phyloP scores from a whole-genome alignment of 2,113 vertebrate genomes.

The Tetrax tetrax region DNA sequence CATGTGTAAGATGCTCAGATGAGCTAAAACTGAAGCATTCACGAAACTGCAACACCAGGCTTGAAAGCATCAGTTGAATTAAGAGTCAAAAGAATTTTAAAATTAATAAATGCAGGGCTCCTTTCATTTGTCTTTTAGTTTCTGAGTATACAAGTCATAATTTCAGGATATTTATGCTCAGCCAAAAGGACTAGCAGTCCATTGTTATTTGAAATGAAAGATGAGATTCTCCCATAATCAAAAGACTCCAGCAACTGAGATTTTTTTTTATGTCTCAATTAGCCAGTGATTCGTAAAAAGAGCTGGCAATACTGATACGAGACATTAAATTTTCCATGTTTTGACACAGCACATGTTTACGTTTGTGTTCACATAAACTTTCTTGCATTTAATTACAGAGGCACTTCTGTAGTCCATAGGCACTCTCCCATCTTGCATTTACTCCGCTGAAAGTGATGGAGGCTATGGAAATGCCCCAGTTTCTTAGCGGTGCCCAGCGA shows the following conservation, averaged over 20 bases:
- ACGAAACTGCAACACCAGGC: background rate
- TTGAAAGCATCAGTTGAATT: background rate
- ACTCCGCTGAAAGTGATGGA: background rate
- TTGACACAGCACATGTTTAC: background rate
- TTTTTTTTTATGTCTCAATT: background rate
- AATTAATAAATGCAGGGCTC: background rate
- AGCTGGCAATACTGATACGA: background rate
- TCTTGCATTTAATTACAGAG: background rate
- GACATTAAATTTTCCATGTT: background rate
- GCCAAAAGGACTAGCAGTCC: background rate
- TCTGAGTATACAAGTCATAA: background rate
- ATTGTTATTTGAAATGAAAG: background rate
- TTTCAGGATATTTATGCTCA: background rate
- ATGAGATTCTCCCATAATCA: background rate
- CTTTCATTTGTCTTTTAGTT: conserved; percentile 2
- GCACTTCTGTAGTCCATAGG: background rate
- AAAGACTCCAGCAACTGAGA: background rate
- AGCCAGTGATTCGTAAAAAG: background rate
- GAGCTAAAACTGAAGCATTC: background rate
- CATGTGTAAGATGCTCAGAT: background rate
- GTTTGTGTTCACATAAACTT: background rate
- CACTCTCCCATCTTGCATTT: background rate
- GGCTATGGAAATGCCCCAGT: background rate
- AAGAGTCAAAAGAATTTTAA: background rate
- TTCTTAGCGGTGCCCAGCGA: background rate